A percentile compares a stretch with the other conserved stretches of the same genome.
These are phyloP conservation scores for Melanostoma scalare DNA, from an alignment of 2,888 invertebrate genomes.

Conservation along the genomic window DNA sequence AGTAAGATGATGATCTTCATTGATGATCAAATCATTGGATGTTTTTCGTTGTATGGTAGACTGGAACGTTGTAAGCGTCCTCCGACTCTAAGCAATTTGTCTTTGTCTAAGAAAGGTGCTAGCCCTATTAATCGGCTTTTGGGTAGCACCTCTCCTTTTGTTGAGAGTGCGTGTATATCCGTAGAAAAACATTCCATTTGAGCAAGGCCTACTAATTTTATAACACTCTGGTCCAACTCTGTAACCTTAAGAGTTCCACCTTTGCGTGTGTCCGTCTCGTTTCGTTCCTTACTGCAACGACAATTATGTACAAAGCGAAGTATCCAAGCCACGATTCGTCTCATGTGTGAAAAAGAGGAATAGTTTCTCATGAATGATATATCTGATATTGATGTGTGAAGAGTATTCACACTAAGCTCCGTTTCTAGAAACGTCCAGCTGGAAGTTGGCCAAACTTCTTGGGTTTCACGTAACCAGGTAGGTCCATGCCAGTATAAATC, in stretches of 20 bases:
- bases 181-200: neutral
- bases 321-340: constrained; percentile 1
- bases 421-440: neutral
- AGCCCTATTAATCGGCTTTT: neutral
- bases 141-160: neutral
- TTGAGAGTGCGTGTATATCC: neutral
- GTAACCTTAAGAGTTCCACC: neutral
- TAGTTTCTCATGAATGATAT: neutral
- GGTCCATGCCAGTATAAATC: constrained; percentile 39
- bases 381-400: neutral
- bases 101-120: constrained; percentile 2
- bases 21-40: constrained; percentile 47
- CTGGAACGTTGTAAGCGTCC: constrained; percentile 29
- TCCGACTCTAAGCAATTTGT: constrained; percentile 27
- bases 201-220: neutral
- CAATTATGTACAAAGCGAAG: constrained; percentile 21
- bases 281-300: neutral
- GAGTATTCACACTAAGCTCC: neutral
- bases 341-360: constrained; percentile 1
- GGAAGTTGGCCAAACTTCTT: constrained; percentile 26
- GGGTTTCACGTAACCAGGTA: constrained; percentile 3
- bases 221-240: neutral
- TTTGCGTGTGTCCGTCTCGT: neutral
- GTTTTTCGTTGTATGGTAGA: constrained; percentile 31
- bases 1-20: constrained; percentile 22